Evolutionary conservation across 2,797 vertebrate species (phyloP), one percentile per base, ranked within the genome.

Genomic region (Mormyrus proboscirostris): DNA sequence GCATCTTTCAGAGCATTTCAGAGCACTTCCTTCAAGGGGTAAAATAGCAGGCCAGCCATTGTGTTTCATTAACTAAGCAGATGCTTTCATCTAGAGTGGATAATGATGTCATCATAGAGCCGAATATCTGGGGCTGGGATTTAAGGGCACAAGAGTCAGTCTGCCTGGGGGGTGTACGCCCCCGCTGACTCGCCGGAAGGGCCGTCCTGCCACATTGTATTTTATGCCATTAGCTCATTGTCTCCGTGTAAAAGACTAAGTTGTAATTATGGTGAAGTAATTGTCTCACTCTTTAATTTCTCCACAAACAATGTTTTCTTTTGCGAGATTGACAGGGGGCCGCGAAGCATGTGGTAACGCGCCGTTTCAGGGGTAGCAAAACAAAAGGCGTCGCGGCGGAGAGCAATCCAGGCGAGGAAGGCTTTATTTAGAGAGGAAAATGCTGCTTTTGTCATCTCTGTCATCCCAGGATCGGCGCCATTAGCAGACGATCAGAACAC

Each of bases 201-300:
- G 9, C 22, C 49, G 9, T 51, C 9, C 47, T 25, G 3, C n/a
- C 47, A 9, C 22, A 25, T 10, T 29, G 47, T 85, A 85, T 9
- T 84, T 22, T 44, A 47, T n/a, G 29, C 82, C n/a, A 49, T 84
- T 25, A 84, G 82, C 47, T 51, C 82, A 49, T 25, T 49, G 41
- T 49, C 44, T 84, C 82, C 3, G 1, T 12, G 82, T 51, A 49
- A 47, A 25, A 25, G 22, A 84, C 44, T 84, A 49, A 84, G 82
- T 84, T 51, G 44, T 51, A 84, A 84, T 84, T 84, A 84, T 51
- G 82, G 82, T 6, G 9, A 84, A 51, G 82, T 14, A 83, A 83
- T 49, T 83, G 79, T 49, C 79, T 83, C 79, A 49, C 79, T 29
- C 82, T 50, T 84, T 44, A 44, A 44, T 12, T 84, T 84, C 49